Evolutionary conservation across 2,888 invertebrate genomes (phyloP).

Genomic region (Andricus curvator): DNA sequence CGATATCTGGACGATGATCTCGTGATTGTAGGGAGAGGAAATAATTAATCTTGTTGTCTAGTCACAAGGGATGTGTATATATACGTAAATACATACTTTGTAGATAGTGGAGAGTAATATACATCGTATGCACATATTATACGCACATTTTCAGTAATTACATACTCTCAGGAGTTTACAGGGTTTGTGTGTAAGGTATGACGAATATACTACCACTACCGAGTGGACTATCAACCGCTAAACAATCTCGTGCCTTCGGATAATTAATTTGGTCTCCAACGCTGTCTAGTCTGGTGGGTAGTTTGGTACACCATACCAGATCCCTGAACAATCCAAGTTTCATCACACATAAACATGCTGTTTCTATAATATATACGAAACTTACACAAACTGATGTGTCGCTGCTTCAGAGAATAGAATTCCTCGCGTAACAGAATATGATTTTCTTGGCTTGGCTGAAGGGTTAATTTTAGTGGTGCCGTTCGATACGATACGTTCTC

Average conservation of each 20-base stretch:
- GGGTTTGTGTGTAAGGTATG: conserved; percentile 11
- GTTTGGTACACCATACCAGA: not conserved
- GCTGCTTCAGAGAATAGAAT: conserved; percentile 1
- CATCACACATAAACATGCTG: conserved; percentile 16
- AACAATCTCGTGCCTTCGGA: conserved; percentile 23
- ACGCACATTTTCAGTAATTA: not conserved
- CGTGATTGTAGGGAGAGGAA: conserved; percentile 51
- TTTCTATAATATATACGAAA: conserved; percentile 2
- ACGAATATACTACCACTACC: conserved; percentile 19
- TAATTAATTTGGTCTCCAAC: conserved; percentile 41
- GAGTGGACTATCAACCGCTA: conserved; percentile 29
- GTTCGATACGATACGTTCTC: no score
- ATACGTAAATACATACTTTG: conserved; percentile 7
- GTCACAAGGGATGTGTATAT: conserved; percentile 48
- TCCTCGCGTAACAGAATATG: conserved; percentile 5
- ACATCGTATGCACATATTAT: not conserved
- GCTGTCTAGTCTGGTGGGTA: conserved; percentile 27
- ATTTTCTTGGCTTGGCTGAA: not conserved
- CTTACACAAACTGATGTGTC: conserved; percentile 1
- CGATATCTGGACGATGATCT: conserved; percentile 56
- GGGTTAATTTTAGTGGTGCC: no score
- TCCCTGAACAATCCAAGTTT: conserved; percentile 9
- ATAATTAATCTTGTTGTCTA: conserved; percentile 57
- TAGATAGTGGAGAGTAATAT: not conserved
- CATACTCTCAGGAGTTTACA: not conserved